These are phyloP conservation scores for Rotaria macrura DNA, from an alignment of 2,888 invertebrate species.

Conservation along the genomic window DNA sequence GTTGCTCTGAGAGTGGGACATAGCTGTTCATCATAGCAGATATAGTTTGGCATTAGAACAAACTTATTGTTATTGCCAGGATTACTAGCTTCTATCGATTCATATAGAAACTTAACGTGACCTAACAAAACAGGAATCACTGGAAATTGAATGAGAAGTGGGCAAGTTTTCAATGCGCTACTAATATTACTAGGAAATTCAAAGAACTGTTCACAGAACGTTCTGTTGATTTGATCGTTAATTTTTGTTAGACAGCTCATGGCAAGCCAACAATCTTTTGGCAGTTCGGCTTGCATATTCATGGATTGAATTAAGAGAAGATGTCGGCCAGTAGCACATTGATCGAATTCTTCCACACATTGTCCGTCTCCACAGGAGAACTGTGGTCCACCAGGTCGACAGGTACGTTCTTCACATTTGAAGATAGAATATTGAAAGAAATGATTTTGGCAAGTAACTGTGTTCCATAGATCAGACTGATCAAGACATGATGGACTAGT, in stretches of 20 bases:
- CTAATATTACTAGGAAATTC: too few species aligned
- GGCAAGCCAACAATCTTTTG: not conserved
- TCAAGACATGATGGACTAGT: not conserved
- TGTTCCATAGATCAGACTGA: not conserved
- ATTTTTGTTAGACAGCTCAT: not conserved
- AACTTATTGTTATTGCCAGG: not conserved
- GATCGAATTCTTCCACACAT: not conserved
- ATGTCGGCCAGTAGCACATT: not conserved
- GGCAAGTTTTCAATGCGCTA: not conserved
- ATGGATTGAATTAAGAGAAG: not conserved
- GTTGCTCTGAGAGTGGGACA: not conserved
- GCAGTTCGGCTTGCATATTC: not conserved
- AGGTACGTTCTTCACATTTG: not conserved
- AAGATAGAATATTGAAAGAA: too few species aligned
- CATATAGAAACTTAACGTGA: not conserved
- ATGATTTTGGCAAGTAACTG: too few species aligned
- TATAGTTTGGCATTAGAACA: not conserved
- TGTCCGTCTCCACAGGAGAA: not conserved
- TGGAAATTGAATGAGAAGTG: not conserved
- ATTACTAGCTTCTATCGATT: not conserved
- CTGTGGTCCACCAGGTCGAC: not conserved
- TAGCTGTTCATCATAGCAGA: not conserved
- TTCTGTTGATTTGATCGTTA: not conserved
- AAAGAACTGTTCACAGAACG: not conserved
- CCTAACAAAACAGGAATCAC: not conserved